Base-by-base conservation (phyloP, 37 sponge, comb jelly and placozoan genomes). In the Chondrosia reniformis region DNA sequence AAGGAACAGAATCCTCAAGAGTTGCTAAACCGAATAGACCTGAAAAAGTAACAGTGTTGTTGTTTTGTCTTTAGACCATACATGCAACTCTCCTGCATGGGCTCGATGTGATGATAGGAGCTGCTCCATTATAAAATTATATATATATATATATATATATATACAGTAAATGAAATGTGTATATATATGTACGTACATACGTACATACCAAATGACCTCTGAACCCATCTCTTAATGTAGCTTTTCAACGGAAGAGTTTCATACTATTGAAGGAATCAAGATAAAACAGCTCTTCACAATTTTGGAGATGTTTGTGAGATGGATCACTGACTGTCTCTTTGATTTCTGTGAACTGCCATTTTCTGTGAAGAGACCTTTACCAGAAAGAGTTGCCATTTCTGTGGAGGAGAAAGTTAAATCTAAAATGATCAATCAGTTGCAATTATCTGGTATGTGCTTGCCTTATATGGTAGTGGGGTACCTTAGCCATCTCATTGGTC, bases 321-420 rank as follows among this genome's bases (percentile, higher is more conserved):
- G 92, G 92, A 61, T 87, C 41, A 57, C 78, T 8, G 85, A 87
- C 31, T 88, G 92, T n/a, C 30, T 80, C 49, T 93, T 88, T 54
- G 87, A 93, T 39, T 93, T 89, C 59, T 22, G 55, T 33, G 22
- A 39, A 21, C 74, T 93, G 5, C 91, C 94, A 1, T 69, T 80
- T 31, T 45, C 90, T 38, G 33, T 89, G 8, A 89, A 89, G 58
- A 67, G 49, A 6, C 91, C 90, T 46, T 54, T 93, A 33, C 44
- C 55, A 28, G 4, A 38, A 4, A 59, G 65, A 39, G 87, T 85
- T 49, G 10, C 15, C 33, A 15, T 10, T 21, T 0, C 65, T 24
- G 0, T 93, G 12, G 69, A 83, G 24, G 82, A n/a, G n/a, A n/a
- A n/a, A n/a, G n/a, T n/a, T n/a, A n/a, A n/a, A n/a, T n/a, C n/a